A percentile compares a stretch with the other conserved stretches of the same genome.
phyloP scores from a whole-genome alignment of 2,797 vertebrate genomes.

The Agapornis canus region DNA sequence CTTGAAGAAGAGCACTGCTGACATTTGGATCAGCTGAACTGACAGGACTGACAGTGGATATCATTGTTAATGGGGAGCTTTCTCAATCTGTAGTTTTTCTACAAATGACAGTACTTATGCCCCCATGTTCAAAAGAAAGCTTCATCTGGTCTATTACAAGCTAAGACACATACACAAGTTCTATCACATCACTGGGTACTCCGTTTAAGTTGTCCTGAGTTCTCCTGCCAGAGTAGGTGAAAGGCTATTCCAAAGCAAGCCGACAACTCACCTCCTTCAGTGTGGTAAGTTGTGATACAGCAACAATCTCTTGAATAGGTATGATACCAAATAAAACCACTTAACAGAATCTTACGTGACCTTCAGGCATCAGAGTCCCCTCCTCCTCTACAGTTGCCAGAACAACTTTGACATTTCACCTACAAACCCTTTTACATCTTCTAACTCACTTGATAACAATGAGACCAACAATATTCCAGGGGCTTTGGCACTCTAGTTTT shows the following conservation, averaged over 20 bases:
- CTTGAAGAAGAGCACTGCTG: not conserved
- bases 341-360: not conserved
- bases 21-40: not conserved
- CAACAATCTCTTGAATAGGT: constrained; percentile 12
- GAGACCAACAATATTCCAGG: not conserved
- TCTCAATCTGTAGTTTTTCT: not conserved
- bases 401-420: constrained; percentile 26
- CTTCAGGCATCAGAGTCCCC: not conserved
- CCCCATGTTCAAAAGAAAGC: accelerated
- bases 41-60: not conserved
- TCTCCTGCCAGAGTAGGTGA: not conserved
- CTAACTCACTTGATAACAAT: not conserved
- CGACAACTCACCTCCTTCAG: not conserved
- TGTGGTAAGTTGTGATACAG: not conserved
- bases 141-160: not conserved
- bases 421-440: not conserved
- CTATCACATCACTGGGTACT: not conserved
- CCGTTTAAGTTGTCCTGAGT: not conserved
- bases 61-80: not conserved
- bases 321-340: constrained; percentile 20
- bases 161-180: not conserved
- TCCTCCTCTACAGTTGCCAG: not conserved
- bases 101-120: not conserved
- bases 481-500: not conserved
- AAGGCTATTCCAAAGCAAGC: not conserved